phyloP scores from a whole-genome alignment of 1,140 invertebrate genomes.

The Drosophila sproati region DNA sequence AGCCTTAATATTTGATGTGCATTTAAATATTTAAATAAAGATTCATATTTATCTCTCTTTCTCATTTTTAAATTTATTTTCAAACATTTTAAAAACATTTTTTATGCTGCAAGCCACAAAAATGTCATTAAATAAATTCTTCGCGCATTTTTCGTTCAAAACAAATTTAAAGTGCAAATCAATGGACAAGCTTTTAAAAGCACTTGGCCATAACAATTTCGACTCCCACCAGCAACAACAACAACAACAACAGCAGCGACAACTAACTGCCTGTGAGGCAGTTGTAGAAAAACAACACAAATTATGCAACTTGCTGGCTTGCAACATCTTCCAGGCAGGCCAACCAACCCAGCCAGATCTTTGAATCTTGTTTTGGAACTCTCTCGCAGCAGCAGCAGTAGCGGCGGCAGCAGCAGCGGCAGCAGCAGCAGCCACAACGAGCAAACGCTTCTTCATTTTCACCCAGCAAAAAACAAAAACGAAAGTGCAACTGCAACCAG shows the following conservation, averaged over 20 bases:
- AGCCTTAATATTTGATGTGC: too few relatives aligned
- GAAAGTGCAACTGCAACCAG: slow-evolving; percentile 70
- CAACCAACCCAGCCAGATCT: slow-evolving; percentile 50
- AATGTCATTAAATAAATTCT: slow-evolving; percentile 69
- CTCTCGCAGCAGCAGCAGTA: slow-evolving; percentile 46
- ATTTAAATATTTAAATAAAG: too few relatives aligned
- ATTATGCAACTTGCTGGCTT: slow-evolving; percentile 75
- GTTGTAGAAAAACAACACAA: slow-evolving; percentile 69
- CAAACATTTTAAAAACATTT: too few relatives aligned
- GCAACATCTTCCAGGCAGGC: slow-evolving; percentile 69
- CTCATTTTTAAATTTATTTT: slow-evolving; percentile 14
- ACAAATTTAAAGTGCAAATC: slow-evolving; percentile 68
- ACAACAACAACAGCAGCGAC: slow-evolving; percentile 12
- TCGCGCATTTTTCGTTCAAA: slow-evolving; percentile 36
- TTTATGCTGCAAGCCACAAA: slow-evolving; percentile 45
- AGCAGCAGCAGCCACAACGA: slow-evolving; percentile 38
- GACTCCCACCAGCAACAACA: slow-evolving; percentile 58
- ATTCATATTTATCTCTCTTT: not conserved
- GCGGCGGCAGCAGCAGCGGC: slow-evolving; percentile 5
- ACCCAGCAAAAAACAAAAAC: slow-evolving; percentile 66
- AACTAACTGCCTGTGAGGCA: slow-evolving; percentile 30
- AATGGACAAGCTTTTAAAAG: slow-evolving; percentile 59
- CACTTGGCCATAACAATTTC: slow-evolving; percentile 32
- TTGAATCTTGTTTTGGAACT: slow-evolving; percentile 76
- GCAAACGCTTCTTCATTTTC: slow-evolving; percentile 79